A percentile compares a stretch with the other conserved stretches of the same genome.
Evolutionary conservation across 1,140 invertebrate genomes (phyloP).

Genomic region (Colletes gigas): DNA sequence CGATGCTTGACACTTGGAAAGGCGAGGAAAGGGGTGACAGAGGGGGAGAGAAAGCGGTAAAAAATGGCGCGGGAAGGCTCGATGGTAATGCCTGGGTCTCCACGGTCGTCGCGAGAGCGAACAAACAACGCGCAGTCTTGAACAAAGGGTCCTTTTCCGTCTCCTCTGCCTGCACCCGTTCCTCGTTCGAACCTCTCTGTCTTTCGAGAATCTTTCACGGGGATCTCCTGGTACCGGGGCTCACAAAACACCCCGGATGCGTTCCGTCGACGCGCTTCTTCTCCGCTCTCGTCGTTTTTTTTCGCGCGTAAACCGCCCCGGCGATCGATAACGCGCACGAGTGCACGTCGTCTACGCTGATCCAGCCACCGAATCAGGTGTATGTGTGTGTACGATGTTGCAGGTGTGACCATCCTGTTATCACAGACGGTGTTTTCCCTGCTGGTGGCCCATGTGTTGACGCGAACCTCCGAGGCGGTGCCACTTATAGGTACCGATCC

Average conservation of each 20-base stretch:
- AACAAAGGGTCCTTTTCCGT: slow-evolving; percentile 42
- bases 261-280: neutral
- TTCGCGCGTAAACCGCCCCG: too few species aligned
- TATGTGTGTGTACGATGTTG: slow-evolving; percentile 83
- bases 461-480: slow-evolving; percentile 98
- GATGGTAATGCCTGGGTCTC: slow-evolving; percentile 26
- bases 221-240: neutral
- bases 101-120: slow-evolving; percentile 15
- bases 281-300: neutral
- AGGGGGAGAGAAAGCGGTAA: neutral
- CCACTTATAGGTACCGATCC: slow-evolving; percentile 94
- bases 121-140: slow-evolving; percentile 23
- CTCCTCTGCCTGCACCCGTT: neutral
- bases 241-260: neutral
- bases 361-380: slow-evolving; percentile 63
- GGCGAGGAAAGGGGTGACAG: slow-evolving; percentile 21
- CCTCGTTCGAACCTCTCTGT: neutral
- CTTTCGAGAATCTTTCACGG: slow-evolving; percentile 18
- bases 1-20: slow-evolving; percentile 18
- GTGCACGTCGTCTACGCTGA: slow-evolving; percentile 73
- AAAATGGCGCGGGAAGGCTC: slow-evolving; percentile 1
- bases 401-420: slow-evolving; percentile 99
- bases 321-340: slow-evolving; percentile 41
- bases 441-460: slow-evolving; percentile 97
- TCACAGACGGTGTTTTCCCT: slow-evolving; percentile 99